Base-by-base conservation (phyloP, 2,113 vertebrate genomes). In the Campylomormyrus numenius region DNA sequence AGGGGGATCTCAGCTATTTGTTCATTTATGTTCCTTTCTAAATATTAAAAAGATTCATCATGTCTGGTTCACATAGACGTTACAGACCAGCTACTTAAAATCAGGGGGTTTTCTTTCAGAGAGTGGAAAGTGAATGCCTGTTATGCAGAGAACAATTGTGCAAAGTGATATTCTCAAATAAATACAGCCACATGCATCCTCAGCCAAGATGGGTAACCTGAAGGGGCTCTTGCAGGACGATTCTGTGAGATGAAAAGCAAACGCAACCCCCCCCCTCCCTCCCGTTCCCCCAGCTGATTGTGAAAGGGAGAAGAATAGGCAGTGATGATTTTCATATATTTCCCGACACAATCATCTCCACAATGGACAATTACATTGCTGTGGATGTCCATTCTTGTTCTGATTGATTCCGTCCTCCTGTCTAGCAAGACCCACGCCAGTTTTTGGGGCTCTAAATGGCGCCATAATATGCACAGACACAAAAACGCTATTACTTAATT, bases 401-500 rank as follows among this genome's bases (percentile, higher is more conserved):
- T 92, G 89, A 95, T 95, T 93, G 93, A 94, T 94, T 90, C 91
- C 8, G 93, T 91, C 62, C 80, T 92, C 92, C 93, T 94, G 95
- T 93, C 88, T 90, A 92, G 92, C n/a, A 87, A 91, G 93, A 93
- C 0, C 3, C 93, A 93, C 87, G 91, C 92, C 91, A 92, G 90
- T 77, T 93, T 91, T 9, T 42, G 95, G 93, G 92, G 88, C 94
- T 96, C 94, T 96, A 96, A 97, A 96, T 93, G 93, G 91, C 88
- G 52, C 94, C 93, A 94, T 93, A 94, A 94, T 95, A 95, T 94
- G 92, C 93, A 89, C 93, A 93, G 90, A 89, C 92, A 94, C 94
- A 96, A 93, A 95, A 89, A 90, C 92, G 91, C 94, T 94, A 94
- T 97, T 96, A 96, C 94, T 96, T 96, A 95, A 94, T 92, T 93